These are phyloP conservation scores for Hirtodrosophila confusa DNA, from an alignment of 2,888 invertebrate species.

Conservation along the genomic window DNA sequence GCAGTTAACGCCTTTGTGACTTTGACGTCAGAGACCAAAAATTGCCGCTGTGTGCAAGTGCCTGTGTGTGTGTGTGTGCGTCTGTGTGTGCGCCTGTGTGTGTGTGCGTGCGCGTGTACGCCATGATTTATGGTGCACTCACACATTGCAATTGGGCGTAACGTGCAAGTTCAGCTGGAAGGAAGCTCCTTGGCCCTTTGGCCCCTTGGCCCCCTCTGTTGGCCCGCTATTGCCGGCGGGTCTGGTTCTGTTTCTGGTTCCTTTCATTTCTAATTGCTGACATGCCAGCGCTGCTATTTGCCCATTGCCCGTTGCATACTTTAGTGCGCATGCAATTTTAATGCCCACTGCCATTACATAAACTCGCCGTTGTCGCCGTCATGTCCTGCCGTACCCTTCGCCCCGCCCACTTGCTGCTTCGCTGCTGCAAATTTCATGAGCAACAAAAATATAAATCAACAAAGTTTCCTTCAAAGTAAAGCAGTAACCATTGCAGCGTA, in stretches of 20 bases:
- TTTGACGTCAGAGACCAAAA: conserved; percentile 57
- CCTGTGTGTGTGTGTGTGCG: conserved; percentile 4
- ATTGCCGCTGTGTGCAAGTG: not conserved
- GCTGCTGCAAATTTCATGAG: conserved; percentile 66
- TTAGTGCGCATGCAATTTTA: conserved; percentile 74
- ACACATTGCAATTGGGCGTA: conserved; percentile 51
- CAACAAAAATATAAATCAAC: conserved; percentile 69
- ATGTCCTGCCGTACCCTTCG: conserved; percentile 9
- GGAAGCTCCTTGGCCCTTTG: conserved; percentile 4
- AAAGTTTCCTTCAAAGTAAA: conserved; percentile 53
- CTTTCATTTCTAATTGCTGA: conserved; percentile 37
- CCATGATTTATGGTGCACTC: conserved; percentile 62
- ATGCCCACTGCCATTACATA: conserved; percentile 50
- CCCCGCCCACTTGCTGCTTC: not conserved
- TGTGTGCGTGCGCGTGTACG: conserved; percentile 14
- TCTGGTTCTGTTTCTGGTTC: too few species aligned
- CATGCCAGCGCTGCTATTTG: conserved; percentile 40
- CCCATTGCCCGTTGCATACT: conserved; percentile 60
- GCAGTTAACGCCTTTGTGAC: conserved; percentile 47
- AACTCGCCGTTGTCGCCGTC: conserved; percentile 41
- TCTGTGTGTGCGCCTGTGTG: conserved; percentile 8
- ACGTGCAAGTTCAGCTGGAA: conserved; percentile 38
- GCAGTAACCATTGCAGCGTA: conserved; percentile 1
- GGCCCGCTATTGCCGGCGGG: not conserved
- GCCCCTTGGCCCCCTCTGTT: not conserved